Conservation (phyloP, 2,113 vertebrate genomes). For the Callochromis pleurospilus region DNA sequence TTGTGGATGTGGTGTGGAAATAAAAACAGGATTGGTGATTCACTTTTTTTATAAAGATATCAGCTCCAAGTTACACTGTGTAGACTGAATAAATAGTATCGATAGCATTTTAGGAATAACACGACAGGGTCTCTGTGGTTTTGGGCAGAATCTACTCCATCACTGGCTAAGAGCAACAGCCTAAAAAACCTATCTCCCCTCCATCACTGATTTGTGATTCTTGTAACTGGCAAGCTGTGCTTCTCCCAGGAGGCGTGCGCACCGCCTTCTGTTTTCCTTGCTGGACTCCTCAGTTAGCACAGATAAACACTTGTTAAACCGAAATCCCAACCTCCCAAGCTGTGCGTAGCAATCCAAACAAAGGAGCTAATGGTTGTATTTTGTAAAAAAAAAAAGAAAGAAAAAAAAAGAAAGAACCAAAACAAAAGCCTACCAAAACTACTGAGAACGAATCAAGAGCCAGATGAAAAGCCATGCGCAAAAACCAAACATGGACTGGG, state of each 20-base stretch:
- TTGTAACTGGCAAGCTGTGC: constrained; percentile 16
- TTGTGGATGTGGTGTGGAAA: not conserved
- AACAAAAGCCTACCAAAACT: not conserved
- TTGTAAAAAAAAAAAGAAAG: not conserved
- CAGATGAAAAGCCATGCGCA: not conserved
- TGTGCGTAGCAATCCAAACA: constrained; percentile 17
- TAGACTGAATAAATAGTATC: not conserved
- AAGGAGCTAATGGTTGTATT: not conserved
- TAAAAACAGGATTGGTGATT: not conserved
- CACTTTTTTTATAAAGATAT: not conserved
- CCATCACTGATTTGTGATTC: constrained; percentile 37
- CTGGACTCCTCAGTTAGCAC: constrained; percentile 18
- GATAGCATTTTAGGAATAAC: not conserved
- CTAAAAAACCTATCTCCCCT: not conserved
- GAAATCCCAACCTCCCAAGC: constrained; percentile 10
- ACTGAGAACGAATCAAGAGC: not conserved
- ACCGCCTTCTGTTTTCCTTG: constrained; percentile 22
- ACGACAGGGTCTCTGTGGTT: not conserved
- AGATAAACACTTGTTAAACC: constrained; percentile 53
- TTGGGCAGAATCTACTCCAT: not conserved
- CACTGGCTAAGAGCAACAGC: not conserved
- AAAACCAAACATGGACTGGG: not conserved
- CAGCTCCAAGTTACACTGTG: not conserved
- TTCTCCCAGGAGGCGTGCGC: constrained; percentile 11
- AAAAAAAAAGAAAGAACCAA: rapidly evolving